Conservation (phyloP, 2,797 vertebrate species). For the Selene dorsalis region DNA sequence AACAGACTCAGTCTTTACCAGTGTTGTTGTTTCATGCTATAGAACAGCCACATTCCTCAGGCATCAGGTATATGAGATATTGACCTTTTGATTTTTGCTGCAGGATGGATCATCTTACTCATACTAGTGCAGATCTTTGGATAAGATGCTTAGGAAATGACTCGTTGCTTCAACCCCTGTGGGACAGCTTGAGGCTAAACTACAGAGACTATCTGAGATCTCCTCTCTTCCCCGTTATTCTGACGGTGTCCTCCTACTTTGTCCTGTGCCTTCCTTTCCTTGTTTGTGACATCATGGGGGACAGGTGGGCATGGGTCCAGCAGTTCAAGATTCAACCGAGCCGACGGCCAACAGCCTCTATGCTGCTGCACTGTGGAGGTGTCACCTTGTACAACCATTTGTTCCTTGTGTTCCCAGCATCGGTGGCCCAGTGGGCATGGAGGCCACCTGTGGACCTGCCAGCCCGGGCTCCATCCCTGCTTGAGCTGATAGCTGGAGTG, state of each 20-base stretch:
- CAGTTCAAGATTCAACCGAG: constrained; percentile 82
- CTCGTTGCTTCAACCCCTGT: constrained; percentile 80
- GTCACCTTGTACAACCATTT: constrained; percentile 82
- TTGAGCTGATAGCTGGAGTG: constrained; percentile 76
- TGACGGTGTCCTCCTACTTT: constrained; percentile 83
- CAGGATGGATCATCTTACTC: constrained; percentile 59
- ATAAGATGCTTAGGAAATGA: constrained; percentile 48
- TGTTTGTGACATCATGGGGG: constrained; percentile 79
- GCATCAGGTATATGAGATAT: neutral
- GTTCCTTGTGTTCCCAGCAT: constrained; percentile 82
- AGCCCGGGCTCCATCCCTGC: constrained; percentile 71
- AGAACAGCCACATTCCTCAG: constrained; percentile 11
- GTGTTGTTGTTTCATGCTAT: constrained; percentile 24
- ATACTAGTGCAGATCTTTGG: constrained; percentile 45
- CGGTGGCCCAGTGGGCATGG: constrained; percentile 83
- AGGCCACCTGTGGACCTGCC: constrained; percentile 80
- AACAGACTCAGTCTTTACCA: constrained; percentile 23
- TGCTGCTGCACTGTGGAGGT: constrained; percentile 79
- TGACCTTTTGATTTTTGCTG: constrained; percentile 9
- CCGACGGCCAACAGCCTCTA: constrained; percentile 69
- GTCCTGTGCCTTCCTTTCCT: constrained; percentile 79
- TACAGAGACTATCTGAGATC: constrained; percentile 79
- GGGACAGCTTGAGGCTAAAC: constrained; percentile 77
- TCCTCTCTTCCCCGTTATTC: constrained; percentile 80
- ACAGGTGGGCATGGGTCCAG: constrained; percentile 75